These are phyloP conservation scores for Cinclus mexicanus DNA, from an alignment of 2,113 vertebrate genomes.

Conservation along the genomic window DNA sequence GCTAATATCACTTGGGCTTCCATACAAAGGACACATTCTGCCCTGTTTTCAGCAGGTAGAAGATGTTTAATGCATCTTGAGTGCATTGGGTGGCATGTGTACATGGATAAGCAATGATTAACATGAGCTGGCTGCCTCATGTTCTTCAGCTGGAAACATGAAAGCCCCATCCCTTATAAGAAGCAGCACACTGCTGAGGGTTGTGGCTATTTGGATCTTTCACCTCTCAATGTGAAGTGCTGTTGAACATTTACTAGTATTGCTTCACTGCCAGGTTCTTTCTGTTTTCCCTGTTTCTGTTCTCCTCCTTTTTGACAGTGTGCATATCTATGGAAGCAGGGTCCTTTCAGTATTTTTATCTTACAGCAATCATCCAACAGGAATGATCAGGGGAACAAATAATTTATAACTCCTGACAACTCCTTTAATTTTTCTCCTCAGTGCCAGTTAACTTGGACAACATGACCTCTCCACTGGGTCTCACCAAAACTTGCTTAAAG, in stretches of 20 bases:
- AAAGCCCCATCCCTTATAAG: not conserved
- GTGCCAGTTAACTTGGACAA: not conserved
- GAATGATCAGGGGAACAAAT: not conserved
- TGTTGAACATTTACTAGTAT: not conserved
- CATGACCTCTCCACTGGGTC: not conserved
- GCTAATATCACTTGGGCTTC: not conserved
- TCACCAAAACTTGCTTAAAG: not conserved
- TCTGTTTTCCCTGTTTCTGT: not conserved
- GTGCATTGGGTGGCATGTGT: not conserved
- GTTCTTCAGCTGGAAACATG: not conserved
- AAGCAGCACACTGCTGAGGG: not conserved
- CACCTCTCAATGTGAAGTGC: not conserved
- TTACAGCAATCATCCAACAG: not conserved
- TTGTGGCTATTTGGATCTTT: not conserved
- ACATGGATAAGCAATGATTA: not conserved
- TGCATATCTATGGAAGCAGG: not conserved
- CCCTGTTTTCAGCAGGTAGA: not conserved
- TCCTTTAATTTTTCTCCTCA: not conserved
- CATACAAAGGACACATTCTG: not conserved
- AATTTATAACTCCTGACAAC: not conserved
- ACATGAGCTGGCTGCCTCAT: not conserved
- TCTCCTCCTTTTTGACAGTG: not conserved
- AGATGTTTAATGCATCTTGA: not conserved
- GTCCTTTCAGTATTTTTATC: not conserved
- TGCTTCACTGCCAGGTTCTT: not conserved